A percentile compares a stretch with the other conserved stretches of the same genome.
phyloP scores from a whole-genome alignment of 2,113 vertebrate species.

The Aegotheles bennettii region DNA sequence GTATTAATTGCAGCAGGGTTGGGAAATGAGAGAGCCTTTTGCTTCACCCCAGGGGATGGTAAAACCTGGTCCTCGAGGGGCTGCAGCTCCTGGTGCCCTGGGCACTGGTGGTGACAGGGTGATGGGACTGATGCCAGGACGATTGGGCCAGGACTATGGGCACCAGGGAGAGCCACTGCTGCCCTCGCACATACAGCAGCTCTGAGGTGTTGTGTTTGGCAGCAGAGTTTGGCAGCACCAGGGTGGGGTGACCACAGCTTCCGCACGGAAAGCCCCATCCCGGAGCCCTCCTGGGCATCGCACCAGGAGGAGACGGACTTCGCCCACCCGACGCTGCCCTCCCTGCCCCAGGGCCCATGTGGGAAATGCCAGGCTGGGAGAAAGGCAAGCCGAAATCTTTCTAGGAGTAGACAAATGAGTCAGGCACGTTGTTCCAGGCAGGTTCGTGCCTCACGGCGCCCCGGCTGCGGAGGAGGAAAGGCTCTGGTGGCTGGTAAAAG shows the following conservation, averaged over 20 bases:
- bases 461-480: neutral
- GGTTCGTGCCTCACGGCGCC: neutral
- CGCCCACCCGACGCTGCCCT: rapidly evolving
- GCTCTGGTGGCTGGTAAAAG: neutral
- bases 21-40: neutral
- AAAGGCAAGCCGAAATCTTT: neutral
- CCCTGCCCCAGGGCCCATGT: neutral
- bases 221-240: neutral
- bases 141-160: neutral
- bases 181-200: neutral
- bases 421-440: neutral
- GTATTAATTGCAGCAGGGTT: neutral
- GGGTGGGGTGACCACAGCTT: neutral
- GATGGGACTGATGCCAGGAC: neutral
- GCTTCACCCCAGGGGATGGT: neutral
- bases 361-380: neutral
- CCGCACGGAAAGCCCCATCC: neutral
- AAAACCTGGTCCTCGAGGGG: no score
- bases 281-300: rapidly evolving
- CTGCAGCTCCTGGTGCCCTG: no score
- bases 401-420: neutral
- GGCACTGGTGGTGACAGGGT: neutral
- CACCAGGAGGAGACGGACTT: neutral
- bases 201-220: neutral
- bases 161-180: neutral